Evolutionary conservation across 2,888 invertebrate genomes (phyloP).

Genomic region (Meloe dianella): DNA sequence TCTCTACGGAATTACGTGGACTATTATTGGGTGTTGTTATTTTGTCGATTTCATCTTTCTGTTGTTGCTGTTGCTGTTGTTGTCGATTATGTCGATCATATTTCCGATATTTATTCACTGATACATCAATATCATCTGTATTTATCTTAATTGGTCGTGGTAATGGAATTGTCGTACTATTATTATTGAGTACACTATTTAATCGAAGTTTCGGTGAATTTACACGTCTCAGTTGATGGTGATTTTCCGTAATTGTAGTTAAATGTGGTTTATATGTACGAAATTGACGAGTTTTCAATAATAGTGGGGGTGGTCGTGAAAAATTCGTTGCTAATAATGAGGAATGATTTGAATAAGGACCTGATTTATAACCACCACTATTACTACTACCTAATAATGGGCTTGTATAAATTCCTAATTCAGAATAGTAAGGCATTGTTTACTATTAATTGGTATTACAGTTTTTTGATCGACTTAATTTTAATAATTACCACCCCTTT

Average conservation of each 20-base stretch:
- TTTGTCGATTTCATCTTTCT: slow-evolving; percentile 25
- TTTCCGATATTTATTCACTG: slow-evolving; percentile 67
- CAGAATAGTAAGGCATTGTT: slow-evolving; percentile 74
- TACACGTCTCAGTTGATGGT: slow-evolving; percentile 61
- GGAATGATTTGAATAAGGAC: slow-evolving; percentile 65
- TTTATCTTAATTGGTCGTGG: slow-evolving; percentile 77
- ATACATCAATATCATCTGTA: slow-evolving; percentile 86
- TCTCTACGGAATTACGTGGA: slow-evolving; percentile 57
- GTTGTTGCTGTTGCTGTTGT: slow-evolving; percentile 15
- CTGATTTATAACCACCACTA: slow-evolving; percentile 61
- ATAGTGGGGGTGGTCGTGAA: slow-evolving; percentile 42
- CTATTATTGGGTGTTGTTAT: slow-evolving; percentile 29
- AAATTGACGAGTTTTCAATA: slow-evolving; percentile 50
- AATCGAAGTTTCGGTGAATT: slow-evolving; percentile 64
- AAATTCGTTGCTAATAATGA: slow-evolving; percentile 55
- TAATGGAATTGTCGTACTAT: slow-evolving; percentile 56
- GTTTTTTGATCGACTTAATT: background rate
- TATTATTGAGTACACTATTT: slow-evolving; percentile 51
- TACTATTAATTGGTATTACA: slow-evolving; percentile 20
- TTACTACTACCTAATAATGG: slow-evolving; percentile 63
- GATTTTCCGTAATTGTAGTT: slow-evolving; percentile 73
- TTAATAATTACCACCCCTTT: background rate
- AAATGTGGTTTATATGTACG: slow-evolving; percentile 75
- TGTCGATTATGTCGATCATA: slow-evolving; percentile 47
- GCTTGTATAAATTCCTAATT: slow-evolving; percentile 64